Base-by-base conservation (phyloP, 2,888 invertebrate genomes). In the Eugnorisma glareosa region DNA sequence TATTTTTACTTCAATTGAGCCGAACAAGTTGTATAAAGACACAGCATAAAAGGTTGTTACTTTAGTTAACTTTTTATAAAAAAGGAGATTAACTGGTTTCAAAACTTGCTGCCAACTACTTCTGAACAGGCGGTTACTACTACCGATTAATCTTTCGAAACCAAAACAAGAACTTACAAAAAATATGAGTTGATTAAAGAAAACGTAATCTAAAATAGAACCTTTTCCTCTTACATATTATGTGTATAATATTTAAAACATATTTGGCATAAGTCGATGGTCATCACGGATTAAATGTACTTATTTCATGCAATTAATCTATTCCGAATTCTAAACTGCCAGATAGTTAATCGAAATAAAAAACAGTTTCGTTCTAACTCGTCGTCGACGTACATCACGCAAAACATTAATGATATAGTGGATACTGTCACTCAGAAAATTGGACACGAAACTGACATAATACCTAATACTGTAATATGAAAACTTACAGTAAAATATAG, bases 21-120 rank as follows among this genome's bases (percentile, higher is more conserved):
- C 59, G 51, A 63, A 76, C 67, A 81, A 75, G 66, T 85, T 84
- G 59, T 72, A 37, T 79, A 74, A 70, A 73, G 51, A 71, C 43
- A 71, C 68, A 73, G 48, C 63, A 61, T 74, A 75, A 71, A 82
- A 77, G 40, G 66, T 75, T 67, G 69, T 72, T 73, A 69, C 64
- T 84, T 70, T 48, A 43, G 37, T 48, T 54, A 28, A 28, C 21
- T 75, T 85, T 82, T 76, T 71, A 59, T 48, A 57, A 59, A 80
- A 80, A 85, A 74, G 59, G 13, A 66, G 61, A 45, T 72, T 61
- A 66, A 81, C 82, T 61, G 68, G 75, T 84, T 84, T 73, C 15
- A 31, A 75, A 63, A 63, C 64, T 67, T 59, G 73, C 64, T 67
- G n/a, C 59, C 43, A 51, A 48, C 79, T 70, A 67, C 79, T 83